phyloP scores from a whole-genome alignment of 2,888 invertebrate species.

The Elysia crispata region DNA sequence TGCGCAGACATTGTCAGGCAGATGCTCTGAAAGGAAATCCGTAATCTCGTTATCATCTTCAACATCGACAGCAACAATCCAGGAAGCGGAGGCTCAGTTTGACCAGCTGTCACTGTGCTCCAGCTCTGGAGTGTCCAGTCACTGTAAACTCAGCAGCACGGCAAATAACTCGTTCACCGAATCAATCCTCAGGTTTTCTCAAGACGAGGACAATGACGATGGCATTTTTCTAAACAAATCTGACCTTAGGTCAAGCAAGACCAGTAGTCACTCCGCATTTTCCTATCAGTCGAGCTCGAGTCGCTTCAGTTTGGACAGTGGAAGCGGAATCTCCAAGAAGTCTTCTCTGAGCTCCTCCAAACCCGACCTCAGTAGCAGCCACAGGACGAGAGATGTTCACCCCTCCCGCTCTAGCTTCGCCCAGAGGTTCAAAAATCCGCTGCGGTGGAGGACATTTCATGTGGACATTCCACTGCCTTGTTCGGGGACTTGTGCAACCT shows the following conservation, averaged over 20 bases:
- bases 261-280: slow-evolving; percentile 26
- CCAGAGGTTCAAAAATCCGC: not conserved
- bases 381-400: not conserved
- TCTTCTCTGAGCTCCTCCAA: not conserved
- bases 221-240: slow-evolving; percentile 39
- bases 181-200: not conserved
- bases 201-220: slow-evolving; percentile 31
- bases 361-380: not conserved
- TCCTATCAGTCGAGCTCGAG: slow-evolving; percentile 26
- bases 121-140: too few relatives aligned
- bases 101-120: not conserved
- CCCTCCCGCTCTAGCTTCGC: slow-evolving; percentile 11
- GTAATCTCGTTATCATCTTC: not conserved
- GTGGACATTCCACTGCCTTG: too few relatives aligned
- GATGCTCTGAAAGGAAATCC: not conserved
- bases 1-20: too few relatives aligned
- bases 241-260: slow-evolving; percentile 37
- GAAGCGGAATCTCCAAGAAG: not conserved
- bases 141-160: not conserved
- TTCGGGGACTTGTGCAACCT: too few relatives aligned
- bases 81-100: not conserved
- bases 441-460: too few relatives aligned
- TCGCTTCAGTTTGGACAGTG: not conserved
- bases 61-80: not conserved
- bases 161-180: not conserved